phyloP scores from a whole-genome alignment of 2,113 vertebrate species.

The Rhegmatorhina hoffmannsi region DNA sequence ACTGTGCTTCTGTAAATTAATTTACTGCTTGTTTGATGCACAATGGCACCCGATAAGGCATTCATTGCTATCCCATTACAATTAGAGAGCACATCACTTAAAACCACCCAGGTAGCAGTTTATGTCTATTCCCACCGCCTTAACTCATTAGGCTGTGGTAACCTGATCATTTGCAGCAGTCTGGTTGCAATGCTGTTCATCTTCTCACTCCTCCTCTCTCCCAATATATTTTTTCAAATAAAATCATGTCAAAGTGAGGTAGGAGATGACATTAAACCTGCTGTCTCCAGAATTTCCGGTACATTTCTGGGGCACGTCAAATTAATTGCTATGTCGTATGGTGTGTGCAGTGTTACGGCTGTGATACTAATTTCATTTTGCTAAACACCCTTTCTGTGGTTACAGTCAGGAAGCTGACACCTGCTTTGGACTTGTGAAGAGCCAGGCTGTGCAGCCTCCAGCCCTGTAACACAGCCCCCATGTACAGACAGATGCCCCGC shows the following conservation, averaged over 20 bases:
- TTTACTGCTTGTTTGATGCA: neutral
- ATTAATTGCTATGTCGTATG: neutral
- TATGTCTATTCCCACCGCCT: neutral
- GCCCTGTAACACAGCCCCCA: neutral
- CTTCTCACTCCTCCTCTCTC: neutral
- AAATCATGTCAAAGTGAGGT: neutral
- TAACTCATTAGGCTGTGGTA: neutral
- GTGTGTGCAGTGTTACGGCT: rapidly evolving
- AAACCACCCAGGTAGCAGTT: conserved; percentile 11
- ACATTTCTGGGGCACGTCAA: neutral
- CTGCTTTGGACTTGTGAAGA: neutral
- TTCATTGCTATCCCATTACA: neutral
- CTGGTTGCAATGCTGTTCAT: neutral
- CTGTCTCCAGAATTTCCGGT: neutral
- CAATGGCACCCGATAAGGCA: neutral
- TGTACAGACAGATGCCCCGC: neutral
- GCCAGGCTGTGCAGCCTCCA: neutral
- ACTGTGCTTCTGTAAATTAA: neutral
- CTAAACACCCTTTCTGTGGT: rapidly evolving
- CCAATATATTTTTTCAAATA: neutral
- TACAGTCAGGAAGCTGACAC: neutral
- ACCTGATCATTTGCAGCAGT: neutral
- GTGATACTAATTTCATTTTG: neutral
- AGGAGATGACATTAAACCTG: neutral
- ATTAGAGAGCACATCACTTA: neutral